Evolutionary conservation across 1,140 invertebrate species (phyloP).

Genomic region (Lasaia peninsularis): DNA sequence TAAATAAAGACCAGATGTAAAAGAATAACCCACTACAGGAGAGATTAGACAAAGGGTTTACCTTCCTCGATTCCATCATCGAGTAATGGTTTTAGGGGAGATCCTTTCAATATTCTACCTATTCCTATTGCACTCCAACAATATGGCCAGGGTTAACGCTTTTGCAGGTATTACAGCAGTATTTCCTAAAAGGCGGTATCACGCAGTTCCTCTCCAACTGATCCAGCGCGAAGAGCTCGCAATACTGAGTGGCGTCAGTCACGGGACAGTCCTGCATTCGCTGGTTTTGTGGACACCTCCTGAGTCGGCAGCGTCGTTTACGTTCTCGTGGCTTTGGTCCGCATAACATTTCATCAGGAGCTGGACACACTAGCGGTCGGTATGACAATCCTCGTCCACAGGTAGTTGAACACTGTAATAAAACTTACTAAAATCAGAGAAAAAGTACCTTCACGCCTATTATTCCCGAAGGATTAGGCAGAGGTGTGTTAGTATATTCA

Average conservation of each 20-base stretch:
- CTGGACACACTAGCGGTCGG: conserved; percentile 82
- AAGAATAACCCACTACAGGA: too few relatives aligned
- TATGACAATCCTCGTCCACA: conserved; percentile 85
- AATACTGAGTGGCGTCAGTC: conserved; percentile 53
- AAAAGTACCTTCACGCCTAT: too few relatives aligned
- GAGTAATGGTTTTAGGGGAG: background rate
- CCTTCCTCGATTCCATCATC: too few relatives aligned
- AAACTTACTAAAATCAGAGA: background rate
- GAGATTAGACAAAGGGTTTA: too few relatives aligned
- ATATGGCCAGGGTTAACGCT: conserved; percentile 15
- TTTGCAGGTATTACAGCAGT: conserved; percentile 78
- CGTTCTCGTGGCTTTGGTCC: conserved; percentile 71
- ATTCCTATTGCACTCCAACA: background rate
- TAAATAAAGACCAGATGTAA: too few relatives aligned
- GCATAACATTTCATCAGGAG: conserved; percentile 63
- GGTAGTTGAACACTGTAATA: conserved; percentile 84
- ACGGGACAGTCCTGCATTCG: conserved; percentile 32
- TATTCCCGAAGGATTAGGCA: too few relatives aligned
- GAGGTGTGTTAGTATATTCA: too few relatives aligned
- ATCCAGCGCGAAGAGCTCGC: conserved; percentile 54
- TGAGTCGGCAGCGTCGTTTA: conserved; percentile 50
- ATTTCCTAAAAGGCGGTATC: conserved; percentile 74
- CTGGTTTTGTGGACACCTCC: conserved; percentile 38
- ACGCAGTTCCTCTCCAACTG: conserved; percentile 77
- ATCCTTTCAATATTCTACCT: background rate